Conservation (phyloP, 1,140 invertebrate genomes). For the Pinna nobilis region DNA sequence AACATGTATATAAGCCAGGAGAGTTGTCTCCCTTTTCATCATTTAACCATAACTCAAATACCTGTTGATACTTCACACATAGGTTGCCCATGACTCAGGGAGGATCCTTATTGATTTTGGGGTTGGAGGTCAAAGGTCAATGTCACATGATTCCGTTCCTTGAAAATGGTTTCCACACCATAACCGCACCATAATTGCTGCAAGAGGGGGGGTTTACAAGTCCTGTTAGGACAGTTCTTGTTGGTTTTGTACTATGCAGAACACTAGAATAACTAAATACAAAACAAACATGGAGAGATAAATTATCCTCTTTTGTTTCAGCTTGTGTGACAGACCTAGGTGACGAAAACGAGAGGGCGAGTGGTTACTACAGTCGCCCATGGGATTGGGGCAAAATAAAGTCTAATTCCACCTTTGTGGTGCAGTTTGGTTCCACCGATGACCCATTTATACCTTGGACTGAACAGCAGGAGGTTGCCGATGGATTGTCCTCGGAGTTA, state of each 20-base stretch:
- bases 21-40: too few relatives aligned
- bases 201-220: too few relatives aligned
- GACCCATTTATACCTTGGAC: conserved; percentile 68
- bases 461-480: conserved; percentile 63
- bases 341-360: conserved; percentile 60
- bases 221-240: not conserved
- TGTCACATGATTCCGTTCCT: too few relatives aligned
- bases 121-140: too few relatives aligned
- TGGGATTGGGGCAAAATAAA: conserved; percentile 69
- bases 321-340: conserved; percentile 68
- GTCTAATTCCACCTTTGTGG: conserved; percentile 54
- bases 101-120: too few relatives aligned
- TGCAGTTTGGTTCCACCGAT: conserved; percentile 70
- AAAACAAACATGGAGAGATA: not conserved
- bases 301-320: conserved; percentile 31
- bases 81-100: too few relatives aligned
- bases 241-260: not conserved
- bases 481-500: conserved; percentile 55
- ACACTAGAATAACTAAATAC: not conserved
- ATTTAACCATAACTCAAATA: too few relatives aligned
- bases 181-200: too few relatives aligned
- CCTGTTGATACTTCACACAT: too few relatives aligned
- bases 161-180: too few relatives aligned
- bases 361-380: conserved; percentile 68
- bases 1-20: too few relatives aligned